Evolutionary conservation across 2,797 vertebrate species (phyloP).

Genomic region (Melanotaenia maccullochi): DNA sequence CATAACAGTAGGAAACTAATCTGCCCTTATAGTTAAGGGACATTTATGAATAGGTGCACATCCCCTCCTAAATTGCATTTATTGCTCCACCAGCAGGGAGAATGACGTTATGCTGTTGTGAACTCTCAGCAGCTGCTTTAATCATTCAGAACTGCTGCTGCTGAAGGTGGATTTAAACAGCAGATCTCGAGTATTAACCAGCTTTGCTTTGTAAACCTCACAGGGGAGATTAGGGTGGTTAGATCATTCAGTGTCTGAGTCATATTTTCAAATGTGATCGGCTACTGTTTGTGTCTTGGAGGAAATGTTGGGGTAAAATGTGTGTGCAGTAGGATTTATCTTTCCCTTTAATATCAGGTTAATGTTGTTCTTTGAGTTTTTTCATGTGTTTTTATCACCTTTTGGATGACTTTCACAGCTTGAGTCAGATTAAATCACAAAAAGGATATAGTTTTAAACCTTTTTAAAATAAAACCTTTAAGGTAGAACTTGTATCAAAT

Average conservation of each 20-base stretch:
- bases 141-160: conserved; percentile 28
- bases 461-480: too few species aligned
- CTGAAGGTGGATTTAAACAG: conserved; percentile 21
- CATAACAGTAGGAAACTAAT: not conserved
- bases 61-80: not conserved
- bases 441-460: not conserved
- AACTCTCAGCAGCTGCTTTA: conserved; percentile 49
- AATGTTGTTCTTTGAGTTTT: not conserved
- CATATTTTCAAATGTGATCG: conserved; percentile 15
- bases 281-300: conserved; percentile 27
- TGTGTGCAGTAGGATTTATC: not conserved
- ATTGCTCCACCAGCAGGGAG: conserved; percentile 4
- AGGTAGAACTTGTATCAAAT: too few species aligned
- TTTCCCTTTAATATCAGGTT: not conserved
- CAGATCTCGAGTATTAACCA: conserved; percentile 11
- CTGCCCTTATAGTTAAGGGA: not conserved
- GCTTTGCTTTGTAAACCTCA: conserved; percentile 21
- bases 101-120: conserved; percentile 23
- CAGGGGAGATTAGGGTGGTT: conserved; percentile 7
- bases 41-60: not conserved
- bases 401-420: not conserved
- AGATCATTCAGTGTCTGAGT: conserved; percentile 23
- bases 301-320: not conserved
- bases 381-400: not conserved
- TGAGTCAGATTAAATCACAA: not conserved